Base-by-base conservation (phyloP, 2,797 vertebrate genomes). In the Xenentodon cancila region DNA sequence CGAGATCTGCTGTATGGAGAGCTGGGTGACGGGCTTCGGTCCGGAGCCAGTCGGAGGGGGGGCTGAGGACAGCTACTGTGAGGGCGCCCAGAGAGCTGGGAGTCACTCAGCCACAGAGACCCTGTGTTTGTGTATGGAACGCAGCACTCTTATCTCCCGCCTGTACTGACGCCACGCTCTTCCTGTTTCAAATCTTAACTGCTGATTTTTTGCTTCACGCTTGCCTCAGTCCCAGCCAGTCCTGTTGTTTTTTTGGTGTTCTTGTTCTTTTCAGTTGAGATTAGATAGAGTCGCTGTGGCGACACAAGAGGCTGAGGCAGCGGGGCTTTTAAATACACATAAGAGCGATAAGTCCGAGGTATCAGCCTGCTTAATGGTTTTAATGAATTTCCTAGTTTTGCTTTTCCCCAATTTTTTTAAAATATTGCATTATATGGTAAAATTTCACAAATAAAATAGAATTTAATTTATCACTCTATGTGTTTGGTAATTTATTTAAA, bases 151-250 rank as follows among this genome's bases (percentile, higher is more conserved):
- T 96, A 96, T 96, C 95, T 95, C 92, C 94, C 89, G 93, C 90
- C 90, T 90, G 88, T 92, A 91, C 96, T 94, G 96, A 96, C 95
- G 96, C 96, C 96, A 93, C 89, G 88, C 93, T 95, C 94, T 98
- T 98, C 97, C 97, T 97, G 96, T 98, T 97, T 95, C 94, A 96
- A 95, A 95, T 96, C 92, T 89, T 91, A 92, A 89, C 89, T 90
- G 92, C 91, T 93, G 91, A 92, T 93, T 92, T 92, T 94, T 93
- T 47, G 19, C 88, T 90, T 90, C 87, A 83, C 82, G 92, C 87
- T 79, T 91, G 84, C 91, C 87, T 86, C 78, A 64, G 88, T 78
- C 69, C 86, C 85, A 81, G 85, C 88, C 90, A 71, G 78, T 66
- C 77, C 75, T 89, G 84, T 80, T 88, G 81, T 80, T 83, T 87